Conservation (phyloP, 2,888 invertebrate species). For the Diogma glabrata region DNA sequence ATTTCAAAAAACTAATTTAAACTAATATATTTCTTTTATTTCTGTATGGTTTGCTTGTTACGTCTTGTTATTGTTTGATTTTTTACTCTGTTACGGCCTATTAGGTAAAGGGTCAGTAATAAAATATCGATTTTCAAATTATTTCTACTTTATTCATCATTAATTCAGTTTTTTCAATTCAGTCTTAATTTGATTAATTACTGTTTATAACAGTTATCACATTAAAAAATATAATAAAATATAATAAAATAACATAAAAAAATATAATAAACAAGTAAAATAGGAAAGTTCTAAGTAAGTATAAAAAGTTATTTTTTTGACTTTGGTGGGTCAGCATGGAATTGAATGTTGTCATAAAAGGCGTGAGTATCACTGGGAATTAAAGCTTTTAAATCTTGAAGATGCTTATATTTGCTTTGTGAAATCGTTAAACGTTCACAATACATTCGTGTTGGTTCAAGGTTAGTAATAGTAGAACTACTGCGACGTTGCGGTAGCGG, state of each 20-base stretch:
- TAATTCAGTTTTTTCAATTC: neutral
- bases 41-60: constrained; percentile 3
- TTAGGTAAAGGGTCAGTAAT: neutral
- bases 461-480: neutral
- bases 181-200: constrained; percentile 2
- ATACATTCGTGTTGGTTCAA: neutral
- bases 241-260: neutral
- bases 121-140: constrained; percentile 2
- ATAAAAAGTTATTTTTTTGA: constrained; percentile 2
- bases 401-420: neutral
- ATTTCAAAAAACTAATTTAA: neutral
- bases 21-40: neutral
- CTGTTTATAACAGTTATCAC: neutral
- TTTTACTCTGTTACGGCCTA: constrained; percentile 3
- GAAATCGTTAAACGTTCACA: neutral
- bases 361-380: neutral
- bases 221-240: neutral
- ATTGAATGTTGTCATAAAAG: neutral
- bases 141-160: neutral
- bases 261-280: constrained; percentile 1
- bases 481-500: neutral
- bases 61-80: neutral
- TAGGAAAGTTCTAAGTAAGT: neutral
- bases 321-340: constrained; percentile 1
- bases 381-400: neutral